Conservation (phyloP, 2,888 invertebrate species). For the Tetragonisca angustula region DNA sequence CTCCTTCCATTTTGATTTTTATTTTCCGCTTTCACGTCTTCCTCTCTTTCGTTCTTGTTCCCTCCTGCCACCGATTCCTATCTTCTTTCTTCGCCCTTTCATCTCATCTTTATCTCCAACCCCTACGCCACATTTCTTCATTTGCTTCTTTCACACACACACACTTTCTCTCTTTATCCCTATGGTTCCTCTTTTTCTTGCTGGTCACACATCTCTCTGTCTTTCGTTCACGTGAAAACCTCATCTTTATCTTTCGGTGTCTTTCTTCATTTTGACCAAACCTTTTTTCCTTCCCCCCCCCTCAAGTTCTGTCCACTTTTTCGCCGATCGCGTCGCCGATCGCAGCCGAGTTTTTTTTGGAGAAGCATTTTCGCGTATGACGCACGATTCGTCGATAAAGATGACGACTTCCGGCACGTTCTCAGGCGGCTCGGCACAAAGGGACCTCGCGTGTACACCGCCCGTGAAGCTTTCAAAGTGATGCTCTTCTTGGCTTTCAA, state of each 20-base stretch:
- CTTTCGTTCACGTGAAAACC: constrained; percentile 7
- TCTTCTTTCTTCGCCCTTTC: not conserved
- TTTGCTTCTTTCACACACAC: constrained; percentile 21
- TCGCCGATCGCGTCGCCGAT: constrained; percentile 25
- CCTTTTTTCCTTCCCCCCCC: too few relatives aligned
- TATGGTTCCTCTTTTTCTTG: not conserved
- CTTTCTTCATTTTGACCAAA: not conserved
- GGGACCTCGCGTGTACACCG: constrained; percentile 56
- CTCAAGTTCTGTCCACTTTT: not conserved
- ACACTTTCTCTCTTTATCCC: constrained; percentile 7
- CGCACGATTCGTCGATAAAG: constrained; percentile 52
- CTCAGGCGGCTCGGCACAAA: constrained; percentile 37
- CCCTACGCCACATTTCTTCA: not conserved
- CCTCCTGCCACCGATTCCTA: not conserved
- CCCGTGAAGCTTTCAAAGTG: constrained; percentile 51
- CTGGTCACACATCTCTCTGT: not conserved
- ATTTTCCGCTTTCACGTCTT: not conserved
- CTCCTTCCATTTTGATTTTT: not conserved
- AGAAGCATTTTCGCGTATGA: constrained; percentile 47
- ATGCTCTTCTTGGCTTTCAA: constrained; percentile 56
- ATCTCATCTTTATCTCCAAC: not conserved
- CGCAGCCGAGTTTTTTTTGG: constrained; percentile 41
- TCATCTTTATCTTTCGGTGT: constrained; percentile 28
- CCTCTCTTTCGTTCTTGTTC: not conserved
- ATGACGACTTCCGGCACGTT: constrained; percentile 54